Evolutionary conservation across 2,113 vertebrate species (phyloP).

Genomic region (Nerophis ophidion): DNA sequence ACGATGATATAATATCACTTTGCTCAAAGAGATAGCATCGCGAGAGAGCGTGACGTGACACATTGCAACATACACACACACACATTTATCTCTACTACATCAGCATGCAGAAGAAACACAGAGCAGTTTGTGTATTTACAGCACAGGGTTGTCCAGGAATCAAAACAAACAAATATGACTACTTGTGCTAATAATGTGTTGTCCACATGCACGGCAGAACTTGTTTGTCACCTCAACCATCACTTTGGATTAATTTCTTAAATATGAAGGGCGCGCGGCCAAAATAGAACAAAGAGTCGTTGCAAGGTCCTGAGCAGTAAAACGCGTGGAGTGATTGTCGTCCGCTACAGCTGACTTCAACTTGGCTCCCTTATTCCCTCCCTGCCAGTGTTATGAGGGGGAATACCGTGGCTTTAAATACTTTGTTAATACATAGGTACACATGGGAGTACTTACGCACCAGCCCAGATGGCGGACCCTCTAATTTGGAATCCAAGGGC

Average conservation of each 20-base stretch:
- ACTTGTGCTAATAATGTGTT: background rate
- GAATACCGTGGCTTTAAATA: slow-evolving; percentile 71
- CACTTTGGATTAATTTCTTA: background rate
- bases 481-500: slow-evolving; percentile 92
- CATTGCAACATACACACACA: background rate
- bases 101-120: background rate
- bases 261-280: too few relatives aligned
- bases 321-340: slow-evolving; percentile 38
- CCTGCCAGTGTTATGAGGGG: slow-evolving; percentile 54
- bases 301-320: background rate
- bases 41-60: background rate
- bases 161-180: slow-evolving; percentile 6
- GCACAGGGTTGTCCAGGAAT: background rate
- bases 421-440: slow-evolving; percentile 82
- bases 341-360: slow-evolving; percentile 45
- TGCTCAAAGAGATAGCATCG: background rate
- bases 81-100: background rate
- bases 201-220: background rate
- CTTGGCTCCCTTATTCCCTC: slow-evolving; percentile 28
- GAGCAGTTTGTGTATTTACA: too few relatives aligned
- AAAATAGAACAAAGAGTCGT: background rate
- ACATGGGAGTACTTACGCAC: slow-evolving; percentile 91
- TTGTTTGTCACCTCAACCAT: background rate
- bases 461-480: slow-evolving; percentile 90
- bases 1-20: background rate